phyloP scores from a whole-genome alignment of 2,797 vertebrate species.

The Carapus acus region DNA sequence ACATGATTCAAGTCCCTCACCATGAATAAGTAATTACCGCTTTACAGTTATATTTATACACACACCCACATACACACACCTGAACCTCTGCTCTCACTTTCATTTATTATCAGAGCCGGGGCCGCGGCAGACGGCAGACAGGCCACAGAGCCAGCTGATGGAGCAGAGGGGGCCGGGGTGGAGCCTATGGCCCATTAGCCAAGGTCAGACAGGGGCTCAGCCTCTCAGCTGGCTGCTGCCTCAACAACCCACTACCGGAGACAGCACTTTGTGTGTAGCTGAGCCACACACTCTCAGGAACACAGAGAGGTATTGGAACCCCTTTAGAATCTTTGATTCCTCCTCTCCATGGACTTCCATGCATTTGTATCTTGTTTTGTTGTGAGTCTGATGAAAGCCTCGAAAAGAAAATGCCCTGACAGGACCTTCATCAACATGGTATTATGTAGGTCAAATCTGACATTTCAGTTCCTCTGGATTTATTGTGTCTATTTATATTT shows the following conservation, averaged over 20 bases:
- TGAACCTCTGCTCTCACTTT: constrained; percentile 22
- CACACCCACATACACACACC: constrained; percentile 8
- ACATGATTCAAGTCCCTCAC: constrained; percentile 20
- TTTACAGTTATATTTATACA: constrained; percentile 14
- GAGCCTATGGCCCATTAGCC: constrained; percentile 67
- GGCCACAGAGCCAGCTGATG: constrained; percentile 42
- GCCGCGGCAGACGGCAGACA: constrained; percentile 43
- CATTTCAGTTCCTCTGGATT: too few relatives aligned
- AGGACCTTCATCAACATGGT: too few relatives aligned
- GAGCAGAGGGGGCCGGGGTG: constrained; percentile 38
- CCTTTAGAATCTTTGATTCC: too few relatives aligned
- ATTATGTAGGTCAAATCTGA: too few relatives aligned
- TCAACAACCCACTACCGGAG: constrained; percentile 54
- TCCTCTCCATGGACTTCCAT: too few relatives aligned
- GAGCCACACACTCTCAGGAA: background rate
- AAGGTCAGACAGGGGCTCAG: constrained; percentile 62
- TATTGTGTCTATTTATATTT: too few relatives aligned
- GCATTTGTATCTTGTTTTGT: too few relatives aligned
- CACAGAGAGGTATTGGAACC: too few relatives aligned
- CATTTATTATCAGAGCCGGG: constrained; percentile 27
- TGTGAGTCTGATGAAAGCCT: too few relatives aligned
- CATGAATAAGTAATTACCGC: constrained; percentile 27
- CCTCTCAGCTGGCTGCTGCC: constrained; percentile 54
- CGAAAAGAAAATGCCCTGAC: too few relatives aligned
- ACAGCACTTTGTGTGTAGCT: constrained; percentile 17